Conservation (phyloP, 2,888 invertebrate genomes). For the Scaptomyza caliginosa region DNA sequence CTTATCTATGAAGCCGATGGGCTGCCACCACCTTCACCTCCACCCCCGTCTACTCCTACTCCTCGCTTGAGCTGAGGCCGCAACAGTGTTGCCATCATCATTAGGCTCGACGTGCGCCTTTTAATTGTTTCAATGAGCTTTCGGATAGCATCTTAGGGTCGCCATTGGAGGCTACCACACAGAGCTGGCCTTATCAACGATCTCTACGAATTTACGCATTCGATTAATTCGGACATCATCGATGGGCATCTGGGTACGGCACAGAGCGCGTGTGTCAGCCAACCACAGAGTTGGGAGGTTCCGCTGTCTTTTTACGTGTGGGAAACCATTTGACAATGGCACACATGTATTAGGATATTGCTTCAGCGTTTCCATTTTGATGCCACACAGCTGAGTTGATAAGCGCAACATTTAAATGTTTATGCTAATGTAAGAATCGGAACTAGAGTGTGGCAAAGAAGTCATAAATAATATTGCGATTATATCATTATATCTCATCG, state of each 20-base stretch:
- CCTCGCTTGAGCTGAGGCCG: neutral
- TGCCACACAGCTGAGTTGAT: conserved; percentile 52
- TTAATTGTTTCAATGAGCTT: conserved; percentile 76
- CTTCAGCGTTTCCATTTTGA: conserved; percentile 14
- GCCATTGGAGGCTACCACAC: conserved; percentile 18
- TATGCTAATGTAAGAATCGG: conserved; percentile 18
- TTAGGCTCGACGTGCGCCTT: conserved; percentile 54
- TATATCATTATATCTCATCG: too few relatives aligned
- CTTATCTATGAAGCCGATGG: conserved; percentile 68
- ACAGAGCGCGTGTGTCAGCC: conserved; percentile 39
- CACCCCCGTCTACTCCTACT: neutral
- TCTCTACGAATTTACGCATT: conserved; percentile 67
- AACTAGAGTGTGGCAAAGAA: neutral
- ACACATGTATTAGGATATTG: conserved; percentile 23
- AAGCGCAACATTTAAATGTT: neutral
- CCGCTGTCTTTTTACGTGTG: conserved; percentile 35
- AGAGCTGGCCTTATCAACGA: conserved; percentile 49
- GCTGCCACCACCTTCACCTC: neutral
- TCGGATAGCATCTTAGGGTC: conserved; percentile 45
- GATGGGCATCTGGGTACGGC: conserved; percentile 24
- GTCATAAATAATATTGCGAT: neutral
- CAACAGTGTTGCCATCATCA: conserved; percentile 41
- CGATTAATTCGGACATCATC: conserved; percentile 49
- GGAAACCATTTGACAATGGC: conserved; percentile 42
- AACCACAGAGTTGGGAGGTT: conserved; percentile 7